Percentiles rank a stretch among this genome's conserved stretches.
Evolutionary conservation across 1,140 invertebrate genomes (phyloP).

Genomic region (Bradysia coprophila): DNA sequence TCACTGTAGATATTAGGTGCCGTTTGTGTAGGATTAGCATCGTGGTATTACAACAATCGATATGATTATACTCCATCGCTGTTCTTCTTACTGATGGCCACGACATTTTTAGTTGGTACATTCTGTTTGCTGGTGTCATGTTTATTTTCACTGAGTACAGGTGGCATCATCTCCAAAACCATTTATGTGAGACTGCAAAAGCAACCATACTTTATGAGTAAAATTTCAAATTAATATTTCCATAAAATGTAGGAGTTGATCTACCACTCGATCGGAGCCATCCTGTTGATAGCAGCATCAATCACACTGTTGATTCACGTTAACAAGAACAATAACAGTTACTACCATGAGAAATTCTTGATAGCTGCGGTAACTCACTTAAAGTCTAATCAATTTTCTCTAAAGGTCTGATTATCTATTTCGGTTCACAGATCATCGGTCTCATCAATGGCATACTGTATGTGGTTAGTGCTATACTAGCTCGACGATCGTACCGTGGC

Average conservation of each 20-base stretch:
- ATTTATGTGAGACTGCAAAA: slow-evolving; percentile 51
- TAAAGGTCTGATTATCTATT: slow-evolving; percentile 7
- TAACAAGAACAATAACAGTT: slow-evolving; percentile 24
- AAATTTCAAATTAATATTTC: not conserved
- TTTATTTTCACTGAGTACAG: slow-evolving; percentile 51
- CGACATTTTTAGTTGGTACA: slow-evolving; percentile 57
- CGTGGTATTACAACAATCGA: slow-evolving; percentile 31
- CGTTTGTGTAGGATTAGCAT: slow-evolving; percentile 45
- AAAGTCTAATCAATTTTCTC: slow-evolving; percentile 4
- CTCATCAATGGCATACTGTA: slow-evolving; percentile 42
- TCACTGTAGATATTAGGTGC: slow-evolving; percentile 47
- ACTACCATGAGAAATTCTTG: slow-evolving; percentile 39
- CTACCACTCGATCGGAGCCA: slow-evolving; percentile 51
- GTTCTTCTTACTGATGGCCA: slow-evolving; percentile 53
- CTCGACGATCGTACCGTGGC: slow-evolving; percentile 40
- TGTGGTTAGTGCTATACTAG: slow-evolving; percentile 42
- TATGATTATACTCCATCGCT: slow-evolving; percentile 29
- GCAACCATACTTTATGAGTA: slow-evolving; percentile 6
- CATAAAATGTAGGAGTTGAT: slow-evolving; percentile 52
- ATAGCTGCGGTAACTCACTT: slow-evolving; percentile 40
- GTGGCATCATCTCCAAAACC: slow-evolving; percentile 63
- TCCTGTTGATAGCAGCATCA: slow-evolving; percentile 45
- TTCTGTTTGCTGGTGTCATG: slow-evolving; percentile 52
- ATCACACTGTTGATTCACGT: slow-evolving; percentile 41
- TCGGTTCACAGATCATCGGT: slow-evolving; percentile 39